Evolutionary conservation across 2,888 invertebrate species (phyloP).

Genomic region (Oegoconia quadripuncta): DNA sequence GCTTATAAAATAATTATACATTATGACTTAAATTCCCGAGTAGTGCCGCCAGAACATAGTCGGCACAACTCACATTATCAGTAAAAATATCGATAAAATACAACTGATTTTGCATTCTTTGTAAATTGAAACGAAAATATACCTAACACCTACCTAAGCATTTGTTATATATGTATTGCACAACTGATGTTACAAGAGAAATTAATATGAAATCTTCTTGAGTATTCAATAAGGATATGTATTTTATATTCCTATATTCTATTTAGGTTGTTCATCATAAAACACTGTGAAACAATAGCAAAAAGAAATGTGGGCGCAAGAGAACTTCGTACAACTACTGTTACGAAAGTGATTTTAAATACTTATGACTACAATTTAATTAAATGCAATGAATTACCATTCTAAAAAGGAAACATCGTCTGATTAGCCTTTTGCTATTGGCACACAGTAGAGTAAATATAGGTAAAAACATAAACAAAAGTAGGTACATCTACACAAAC

Average conservation of each 20-base stretch:
- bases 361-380: constrained; percentile 65
- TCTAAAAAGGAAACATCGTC: constrained; percentile 42
- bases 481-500: constrained; percentile 66
- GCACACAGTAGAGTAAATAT: constrained; percentile 59
- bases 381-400: constrained; percentile 66
- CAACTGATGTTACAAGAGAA: constrained; percentile 68
- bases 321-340: constrained; percentile 41
- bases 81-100: constrained; percentile 76
- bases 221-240: constrained; percentile 78
- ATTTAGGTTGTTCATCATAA: constrained; percentile 61
- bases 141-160: constrained; percentile 75
- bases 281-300: constrained; percentile 66
- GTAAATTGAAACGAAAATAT: constrained; percentile 75
- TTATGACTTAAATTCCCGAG: constrained; percentile 70
- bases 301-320: constrained; percentile 36
- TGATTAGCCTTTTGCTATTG: constrained; percentile 65
- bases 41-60: constrained; percentile 42
- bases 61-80: constrained; percentile 48
- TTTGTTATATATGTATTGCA: constrained; percentile 74
- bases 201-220: constrained; percentile 65
- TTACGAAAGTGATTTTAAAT: constrained; percentile 46
- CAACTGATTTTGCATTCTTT: constrained; percentile 73
- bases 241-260: constrained; percentile 64
- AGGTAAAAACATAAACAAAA: constrained; percentile 62
- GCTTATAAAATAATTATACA: constrained; percentile 72